phyloP scores from a whole-genome alignment of 2,113 vertebrate species.

The Pseudorhombus dupliciocellatus region DNA sequence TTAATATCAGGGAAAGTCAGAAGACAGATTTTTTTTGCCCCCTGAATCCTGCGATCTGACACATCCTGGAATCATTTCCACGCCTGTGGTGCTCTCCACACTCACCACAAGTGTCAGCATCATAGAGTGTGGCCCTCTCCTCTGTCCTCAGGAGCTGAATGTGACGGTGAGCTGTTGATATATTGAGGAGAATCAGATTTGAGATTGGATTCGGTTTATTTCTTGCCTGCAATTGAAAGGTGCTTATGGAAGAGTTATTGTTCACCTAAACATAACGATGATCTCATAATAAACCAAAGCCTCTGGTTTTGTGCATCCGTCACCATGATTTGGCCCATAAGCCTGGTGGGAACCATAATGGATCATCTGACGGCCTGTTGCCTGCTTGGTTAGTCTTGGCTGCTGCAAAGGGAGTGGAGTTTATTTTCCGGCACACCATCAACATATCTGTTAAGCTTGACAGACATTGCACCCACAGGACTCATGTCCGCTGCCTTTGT shows the following conservation, averaged over 20 bases:
- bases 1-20: too few species aligned
- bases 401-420: constrained; percentile 1
- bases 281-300: background rate
- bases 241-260: too few species aligned
- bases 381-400: constrained; percentile 4
- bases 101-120: background rate
- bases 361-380: background rate
- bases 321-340: background rate
- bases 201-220: background rate
- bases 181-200: background rate
- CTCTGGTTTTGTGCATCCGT: background rate
- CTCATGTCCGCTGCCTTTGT: constrained; percentile 28
- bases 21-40: too few species aligned
- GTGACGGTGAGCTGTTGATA: background rate
- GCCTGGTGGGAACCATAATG: background rate
- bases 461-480: constrained; percentile 9
- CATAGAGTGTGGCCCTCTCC: background rate
- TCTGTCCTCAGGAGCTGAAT: background rate
- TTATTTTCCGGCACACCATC: constrained; percentile 18
- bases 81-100: too few species aligned
- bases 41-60: too few species aligned
- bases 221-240: too few species aligned
- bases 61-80: background rate
- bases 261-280: background rate
- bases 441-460: constrained; percentile 32